Base-by-base conservation (phyloP, 2,888 invertebrate species). In the Tridacna gigas region DNA sequence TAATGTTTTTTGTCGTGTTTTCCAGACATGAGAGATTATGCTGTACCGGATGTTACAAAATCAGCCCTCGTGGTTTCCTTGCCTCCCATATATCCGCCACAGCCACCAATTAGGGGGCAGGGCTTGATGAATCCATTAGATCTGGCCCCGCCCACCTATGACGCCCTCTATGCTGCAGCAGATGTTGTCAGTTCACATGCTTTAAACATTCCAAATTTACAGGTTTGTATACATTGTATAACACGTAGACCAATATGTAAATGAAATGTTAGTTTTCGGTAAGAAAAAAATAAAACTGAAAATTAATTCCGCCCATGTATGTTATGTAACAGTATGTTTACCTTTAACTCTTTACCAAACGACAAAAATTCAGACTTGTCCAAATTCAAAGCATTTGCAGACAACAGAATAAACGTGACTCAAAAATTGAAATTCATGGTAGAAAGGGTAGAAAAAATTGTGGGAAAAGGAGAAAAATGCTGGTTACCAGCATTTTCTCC, bases 1-100 rank as follows among this genome's bases (percentile, higher is more conserved):
- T 4, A 4, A 7, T 2, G 37, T 37, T 37, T 37, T 37, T 37
- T 37, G 37, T 37, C 37, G 37, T 56, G 20, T 56, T 20, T 56
- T 56, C 56, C 90, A 90, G 94, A 93, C 83, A 93, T 92, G 15
- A 87, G 93, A 63, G 93, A 94, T 78, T 94, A 94, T 88, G 94
- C 94, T 5, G 93, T 94, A 5, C 94, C 94, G 5, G 94, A 94
- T 86, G 90, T 94, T 65, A 93, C 93, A 12, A 92, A 93, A 84
- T 93, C 94, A 12, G 92, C 93, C 18, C 89, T 93, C 69, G 89
- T 92, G 22, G 92, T 93, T 25, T 90, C 90, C 56, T 89, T 92
- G 12, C 93, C 92, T 2, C 92, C 93, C 0, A 87, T 91, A 45
- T 84, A 83, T 61, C 91, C 91, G 12, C 89, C 90, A 5, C 91